Evolutionary conservation across 2,888 invertebrate genomes (phyloP), one percentile per base, ranked within the genome.

Genomic region (Selenia dentaria): DNA sequence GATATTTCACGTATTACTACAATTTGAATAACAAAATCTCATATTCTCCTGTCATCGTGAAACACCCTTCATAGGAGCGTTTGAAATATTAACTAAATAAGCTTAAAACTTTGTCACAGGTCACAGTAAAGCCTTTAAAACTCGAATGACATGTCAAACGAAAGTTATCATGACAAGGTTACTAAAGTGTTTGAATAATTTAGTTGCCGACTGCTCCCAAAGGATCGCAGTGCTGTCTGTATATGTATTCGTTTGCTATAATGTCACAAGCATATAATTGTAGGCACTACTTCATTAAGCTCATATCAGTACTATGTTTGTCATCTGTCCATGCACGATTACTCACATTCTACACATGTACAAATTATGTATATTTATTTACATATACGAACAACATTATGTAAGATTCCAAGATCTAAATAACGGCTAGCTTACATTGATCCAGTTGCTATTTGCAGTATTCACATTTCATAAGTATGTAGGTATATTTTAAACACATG

Each of bases 261-360:
- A 74, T 83, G 82, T 79, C 75, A 80, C 73, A 88, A 89, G 89
- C 89, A 85, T 84, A 83, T 84, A 86, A 83, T 91, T 90, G 92
- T 92, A 93, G 92, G 92, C 92, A 93, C 92, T 92, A 92, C 92
- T 81, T 91, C 87, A 79, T 88, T 93, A 93, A 93, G 92, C 92
- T 93, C 92, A 92, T 92, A 91, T 92, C 92, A 92, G 92, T 92
- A 91, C 91, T 92, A 91, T 84, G 82, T 77, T 76, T 83, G 78
- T 85, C 75, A 78, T 71, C 78, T 84, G 83, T 83, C 67, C 79
- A 85, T 87, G 83, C 81, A 81, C 76, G 77, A 67, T 78, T 76
- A 79, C 78, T 83, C 76, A 79, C 83, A 75, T 75, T 70, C 86
- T 85, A 86, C 80, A 74, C 76, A 80, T 78, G 74, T 83, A 85